phyloP scores from a whole-genome alignment of 2,888 invertebrate species.

The Cosmopolites sordidus region DNA sequence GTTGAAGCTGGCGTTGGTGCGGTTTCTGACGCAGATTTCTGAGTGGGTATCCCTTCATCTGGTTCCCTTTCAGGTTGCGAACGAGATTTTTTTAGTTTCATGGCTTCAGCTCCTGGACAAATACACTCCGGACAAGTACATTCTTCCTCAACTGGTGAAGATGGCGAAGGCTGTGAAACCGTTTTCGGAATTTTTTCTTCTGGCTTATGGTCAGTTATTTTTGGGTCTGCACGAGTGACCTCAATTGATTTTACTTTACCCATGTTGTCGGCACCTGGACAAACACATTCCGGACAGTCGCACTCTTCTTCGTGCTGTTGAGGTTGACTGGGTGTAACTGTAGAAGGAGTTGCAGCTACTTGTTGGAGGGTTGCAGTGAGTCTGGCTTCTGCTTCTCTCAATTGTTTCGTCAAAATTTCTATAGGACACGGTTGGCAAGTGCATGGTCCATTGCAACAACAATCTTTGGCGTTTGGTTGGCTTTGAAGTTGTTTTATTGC shows the following conservation, averaged over 20 bases:
- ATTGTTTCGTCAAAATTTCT: slow-evolving; percentile 4
- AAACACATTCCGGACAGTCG: slow-evolving; percentile 12
- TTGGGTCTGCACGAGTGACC: too few relatives aligned
- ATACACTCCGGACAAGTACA: slow-evolving; percentile 15
- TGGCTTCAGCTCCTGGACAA: slow-evolving; percentile 7
- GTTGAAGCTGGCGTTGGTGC: neutral
- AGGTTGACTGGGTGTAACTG: neutral
- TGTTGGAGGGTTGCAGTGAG: slow-evolving; percentile 3
- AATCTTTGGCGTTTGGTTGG: neutral
- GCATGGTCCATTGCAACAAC: slow-evolving; percentile 15
- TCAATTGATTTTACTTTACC: too few relatives aligned
- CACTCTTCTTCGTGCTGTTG: slow-evolving; percentile 4
- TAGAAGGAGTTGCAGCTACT: neutral
- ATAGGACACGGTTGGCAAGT: slow-evolving; percentile 11
- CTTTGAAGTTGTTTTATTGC: neutral
- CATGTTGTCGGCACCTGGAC: slow-evolving; percentile 4
- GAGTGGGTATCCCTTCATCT: neutral
- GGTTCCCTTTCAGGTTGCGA: neutral
- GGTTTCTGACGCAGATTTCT: neutral
- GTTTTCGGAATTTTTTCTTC: neutral
- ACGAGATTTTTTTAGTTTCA: neutral
- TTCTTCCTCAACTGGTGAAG: slow-evolving; percentile 1
- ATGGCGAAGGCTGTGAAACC: too few relatives aligned
- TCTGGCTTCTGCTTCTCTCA: slow-evolving; percentile 9
- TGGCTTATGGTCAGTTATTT: neutral